Evolutionary conservation across 2,888 invertebrate species (phyloP), one percentile per base, ranked within the genome.

Genomic region (Apamea sordens): DNA sequence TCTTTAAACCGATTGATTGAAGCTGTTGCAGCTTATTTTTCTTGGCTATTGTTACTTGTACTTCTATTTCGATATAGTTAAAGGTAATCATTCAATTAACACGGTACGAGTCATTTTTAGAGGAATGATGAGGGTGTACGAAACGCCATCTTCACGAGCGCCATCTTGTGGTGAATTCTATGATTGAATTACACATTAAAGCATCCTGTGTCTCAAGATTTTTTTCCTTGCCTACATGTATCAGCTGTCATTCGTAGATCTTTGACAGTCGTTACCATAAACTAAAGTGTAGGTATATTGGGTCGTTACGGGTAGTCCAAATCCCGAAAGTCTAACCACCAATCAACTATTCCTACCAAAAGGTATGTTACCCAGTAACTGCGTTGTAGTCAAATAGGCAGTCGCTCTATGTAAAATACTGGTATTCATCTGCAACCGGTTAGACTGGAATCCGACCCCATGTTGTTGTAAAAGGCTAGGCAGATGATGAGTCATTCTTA

Each of bases 131-230:
- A 28, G 11, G 18, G 18, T 0, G 18, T 8, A 53, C 1, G 15
- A 53, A 44, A 28, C 24, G 24, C 0, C 0, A 1, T 63, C 0
- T 56, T 56, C n/a, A 15, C 28, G 6, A 72, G 28, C 32, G 75
- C 82, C 82, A 83, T 86, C 86, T 83, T 74, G 63, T 36, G 50
- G 63, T 28, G n/a, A 32, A 41, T 44, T 36, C 0, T 15, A 53
- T 61, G 44, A 28, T 44, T 28, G 36, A 53, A 59, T 59, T 64
- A 15, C 11, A 18, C n/a, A 32, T 13, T 5, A 32, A 1, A 56
- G 18, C n/a, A 44, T 2, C 4, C 24, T 32, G 10, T 24, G 10
- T 15, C 3, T n/a, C 4, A 15, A 56, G 24, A n/a, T 10, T n/a
- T 24, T 47, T 47, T 73, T 18, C 13, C 13, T 5, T 13, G n/a